Evolutionary conservation across 2,797 vertebrate species (phyloP).

Genomic region (Sebastes trivittatus): DNA sequence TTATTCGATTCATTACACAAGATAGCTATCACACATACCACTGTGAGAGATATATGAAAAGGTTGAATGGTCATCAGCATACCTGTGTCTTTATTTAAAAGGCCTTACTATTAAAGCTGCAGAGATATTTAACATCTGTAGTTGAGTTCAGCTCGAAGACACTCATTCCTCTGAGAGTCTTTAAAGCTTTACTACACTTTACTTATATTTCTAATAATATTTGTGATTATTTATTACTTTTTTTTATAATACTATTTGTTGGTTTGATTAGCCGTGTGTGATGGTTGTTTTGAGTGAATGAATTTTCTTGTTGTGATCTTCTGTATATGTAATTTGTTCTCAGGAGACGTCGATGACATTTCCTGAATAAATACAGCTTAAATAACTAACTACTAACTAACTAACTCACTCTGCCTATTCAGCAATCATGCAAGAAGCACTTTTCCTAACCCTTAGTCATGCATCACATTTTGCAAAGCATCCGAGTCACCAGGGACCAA

Average conservation of each 20-base stretch:
- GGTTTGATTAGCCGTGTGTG: not conserved
- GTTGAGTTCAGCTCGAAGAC: not conserved
- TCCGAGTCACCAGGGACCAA: slow-evolving; percentile 71
- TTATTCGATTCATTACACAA: not conserved
- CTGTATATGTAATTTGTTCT: not conserved
- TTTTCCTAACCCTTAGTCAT: slow-evolving; percentile 56
- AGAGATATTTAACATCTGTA: not conserved
- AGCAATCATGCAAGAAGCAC: slow-evolving; percentile 31
- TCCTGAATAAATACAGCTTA: not conserved
- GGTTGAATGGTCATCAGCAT: not conserved
- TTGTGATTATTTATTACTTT: not conserved
- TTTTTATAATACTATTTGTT: not conserved
- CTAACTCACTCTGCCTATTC: slow-evolving; percentile 6
- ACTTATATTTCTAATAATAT: not conserved
- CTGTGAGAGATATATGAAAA: not conserved
- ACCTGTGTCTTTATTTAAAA: not conserved
- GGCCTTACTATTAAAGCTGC: not conserved
- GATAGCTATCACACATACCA: not conserved
- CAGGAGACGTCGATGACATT: not conserved
- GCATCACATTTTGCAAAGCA: slow-evolving; percentile 62
- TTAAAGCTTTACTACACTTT: not conserved
- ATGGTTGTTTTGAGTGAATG: not conserved
- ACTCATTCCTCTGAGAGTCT: not conserved
- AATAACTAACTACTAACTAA: not conserved
- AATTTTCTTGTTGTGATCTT: not conserved